Evolutionary conservation across 2,797 vertebrate species (phyloP).

Genomic region (Coilia nasus): DNA sequence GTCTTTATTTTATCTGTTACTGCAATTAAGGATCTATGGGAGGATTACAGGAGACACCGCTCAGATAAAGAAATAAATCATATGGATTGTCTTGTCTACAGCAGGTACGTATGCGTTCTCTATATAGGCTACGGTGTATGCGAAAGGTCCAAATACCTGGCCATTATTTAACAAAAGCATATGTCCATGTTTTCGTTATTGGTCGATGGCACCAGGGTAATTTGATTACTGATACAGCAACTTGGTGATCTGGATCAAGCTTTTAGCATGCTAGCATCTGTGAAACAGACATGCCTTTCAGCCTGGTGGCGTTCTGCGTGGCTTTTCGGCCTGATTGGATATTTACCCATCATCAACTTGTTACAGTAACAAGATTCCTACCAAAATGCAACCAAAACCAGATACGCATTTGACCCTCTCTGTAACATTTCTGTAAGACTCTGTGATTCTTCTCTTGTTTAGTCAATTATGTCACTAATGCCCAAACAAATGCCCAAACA

Average conservation of each 20-base stretch:
- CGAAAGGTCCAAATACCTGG: too few relatives aligned
- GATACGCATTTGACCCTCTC: too few relatives aligned
- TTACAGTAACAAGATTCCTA: not conserved
- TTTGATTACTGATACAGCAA: not conserved
- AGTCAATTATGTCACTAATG: not conserved
- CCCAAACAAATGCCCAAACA: not conserved
- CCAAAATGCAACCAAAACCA: not conserved
- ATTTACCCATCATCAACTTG: constrained; percentile 9
- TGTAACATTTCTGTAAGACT: not conserved
- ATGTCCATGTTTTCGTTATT: not conserved
- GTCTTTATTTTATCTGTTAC: constrained; percentile 95
- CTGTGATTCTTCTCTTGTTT: not conserved
- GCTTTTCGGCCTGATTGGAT: constrained; percentile 10
- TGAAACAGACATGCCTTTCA: not conserved
- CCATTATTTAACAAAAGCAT: not conserved
- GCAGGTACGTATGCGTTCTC: constrained; percentile 77
- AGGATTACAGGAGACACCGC: constrained; percentile 92
- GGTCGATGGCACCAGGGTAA: not conserved
- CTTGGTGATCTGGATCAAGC: not conserved
- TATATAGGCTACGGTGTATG: constrained; percentile 5
- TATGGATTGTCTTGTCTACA: constrained; percentile 93
- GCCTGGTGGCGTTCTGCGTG: not conserved
- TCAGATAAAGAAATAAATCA: constrained; percentile 96
- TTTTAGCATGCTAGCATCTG: constrained; percentile 9
- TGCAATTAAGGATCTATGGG: constrained; percentile 95